Conservation (phyloP, 2,113 vertebrate genomes). For the Benitochromis conjunctus region DNA sequence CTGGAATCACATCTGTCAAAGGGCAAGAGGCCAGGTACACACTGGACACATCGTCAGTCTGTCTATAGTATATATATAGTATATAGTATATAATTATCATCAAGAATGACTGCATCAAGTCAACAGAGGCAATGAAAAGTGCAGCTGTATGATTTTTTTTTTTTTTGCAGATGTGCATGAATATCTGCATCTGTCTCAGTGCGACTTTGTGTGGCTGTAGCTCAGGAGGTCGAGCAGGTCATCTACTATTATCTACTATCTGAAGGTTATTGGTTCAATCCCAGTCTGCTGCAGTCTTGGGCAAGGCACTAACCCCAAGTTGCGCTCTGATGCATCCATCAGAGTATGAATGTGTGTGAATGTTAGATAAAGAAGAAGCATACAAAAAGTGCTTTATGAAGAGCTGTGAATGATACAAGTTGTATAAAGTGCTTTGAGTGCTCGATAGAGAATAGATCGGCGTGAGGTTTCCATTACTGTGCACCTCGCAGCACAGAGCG, state of each 20-base stretch:
- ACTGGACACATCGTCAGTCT: background rate
- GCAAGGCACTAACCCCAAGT: background rate
- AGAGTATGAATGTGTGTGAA: background rate
- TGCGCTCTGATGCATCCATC: background rate
- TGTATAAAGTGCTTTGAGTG: background rate
- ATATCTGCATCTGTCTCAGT: background rate
- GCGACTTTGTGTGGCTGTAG: background rate
- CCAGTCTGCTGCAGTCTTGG: background rate
- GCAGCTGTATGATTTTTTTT: background rate
- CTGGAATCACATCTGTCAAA: background rate
- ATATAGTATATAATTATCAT: too few species aligned
- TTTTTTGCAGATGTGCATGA: background rate
- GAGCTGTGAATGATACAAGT: background rate
- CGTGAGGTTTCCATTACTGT: slow-evolving; percentile 32
- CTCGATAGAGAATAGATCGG: background rate
- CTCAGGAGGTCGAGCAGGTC: background rate
- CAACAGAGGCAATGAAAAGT: background rate
- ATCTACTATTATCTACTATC: background rate
- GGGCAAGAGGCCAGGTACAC: background rate
- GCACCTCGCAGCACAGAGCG: slow-evolving; percentile 9
- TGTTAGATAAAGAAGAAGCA: background rate
- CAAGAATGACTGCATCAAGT: too few species aligned
- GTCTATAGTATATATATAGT: too few species aligned
- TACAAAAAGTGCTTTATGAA: background rate
- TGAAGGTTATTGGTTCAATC: background rate